Conservation (phyloP, 2,113 vertebrate species). For the Suricata suricatta region DNA sequence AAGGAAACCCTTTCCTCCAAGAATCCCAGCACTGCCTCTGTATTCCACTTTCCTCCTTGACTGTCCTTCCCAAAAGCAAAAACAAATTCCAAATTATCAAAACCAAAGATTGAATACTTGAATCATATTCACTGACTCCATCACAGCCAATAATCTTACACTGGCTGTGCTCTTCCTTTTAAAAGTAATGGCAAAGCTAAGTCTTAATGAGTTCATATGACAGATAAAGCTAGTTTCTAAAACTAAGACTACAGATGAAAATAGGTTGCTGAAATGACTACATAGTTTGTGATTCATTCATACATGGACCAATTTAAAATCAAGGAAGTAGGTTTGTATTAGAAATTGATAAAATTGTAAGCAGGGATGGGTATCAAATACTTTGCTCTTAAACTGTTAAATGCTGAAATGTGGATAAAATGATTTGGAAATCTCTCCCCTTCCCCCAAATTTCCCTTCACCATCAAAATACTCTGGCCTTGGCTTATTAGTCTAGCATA, state of each 20-base stretch:
- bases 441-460: background rate
- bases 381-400: background rate
- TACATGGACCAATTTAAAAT: background rate
- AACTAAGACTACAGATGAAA: background rate
- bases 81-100: background rate
- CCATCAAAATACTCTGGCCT: background rate
- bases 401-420: background rate
- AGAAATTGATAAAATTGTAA: constrained; percentile 6
- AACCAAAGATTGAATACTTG: background rate
- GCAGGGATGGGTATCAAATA: background rate
- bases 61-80: background rate
- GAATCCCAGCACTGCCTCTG: background rate
- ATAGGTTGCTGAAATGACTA: background rate
- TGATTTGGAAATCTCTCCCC: background rate
- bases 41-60: background rate
- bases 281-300: background rate
- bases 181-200: background rate
- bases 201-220: background rate
- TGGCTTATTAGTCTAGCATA: background rate
- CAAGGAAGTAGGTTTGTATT: background rate
- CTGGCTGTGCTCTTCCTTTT: background rate
- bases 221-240: background rate
- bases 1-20: background rate
- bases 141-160: background rate
- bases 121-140: background rate